Evolutionary conservation across 2,888 invertebrate genomes (phyloP).

Genomic region (Rhabditoides inermis): DNA sequence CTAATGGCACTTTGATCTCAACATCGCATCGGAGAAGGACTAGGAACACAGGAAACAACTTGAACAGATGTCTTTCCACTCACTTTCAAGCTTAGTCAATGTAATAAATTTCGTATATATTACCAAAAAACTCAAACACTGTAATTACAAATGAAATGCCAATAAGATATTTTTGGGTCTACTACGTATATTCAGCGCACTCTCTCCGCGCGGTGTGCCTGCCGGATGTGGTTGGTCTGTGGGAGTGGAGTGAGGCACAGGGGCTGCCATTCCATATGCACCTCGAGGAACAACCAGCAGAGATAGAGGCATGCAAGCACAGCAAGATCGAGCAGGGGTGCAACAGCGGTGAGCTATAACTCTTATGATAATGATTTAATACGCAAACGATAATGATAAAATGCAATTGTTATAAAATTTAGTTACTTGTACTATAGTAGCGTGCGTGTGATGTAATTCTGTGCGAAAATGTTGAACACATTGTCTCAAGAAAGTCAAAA

Average conservation of each 20-base stretch:
- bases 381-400: no score
- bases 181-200: conserved; percentile 39
- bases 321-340: neutral
- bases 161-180: neutral
- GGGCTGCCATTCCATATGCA: conserved; percentile 48
- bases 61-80: no score
- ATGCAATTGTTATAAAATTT: no score
- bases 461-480: no score
- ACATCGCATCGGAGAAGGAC: no score
- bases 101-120: neutral
- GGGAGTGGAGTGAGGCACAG: conserved; percentile 20
- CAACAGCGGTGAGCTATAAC: neutral
- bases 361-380: neutral
- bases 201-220: conserved; percentile 45
- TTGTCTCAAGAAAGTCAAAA: no score
- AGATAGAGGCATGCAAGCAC: conserved; percentile 16
- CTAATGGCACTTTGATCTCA: no score
- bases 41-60: no score
- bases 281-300: conserved; percentile 50
- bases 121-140: neutral
- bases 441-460: no score
- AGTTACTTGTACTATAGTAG: no score
- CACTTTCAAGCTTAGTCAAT: neutral
- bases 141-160: neutral
- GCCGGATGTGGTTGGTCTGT: no score